Evolutionary conservation across 2,888 invertebrate species (phyloP).

Genomic region (Priocnemis perturbator): DNA sequence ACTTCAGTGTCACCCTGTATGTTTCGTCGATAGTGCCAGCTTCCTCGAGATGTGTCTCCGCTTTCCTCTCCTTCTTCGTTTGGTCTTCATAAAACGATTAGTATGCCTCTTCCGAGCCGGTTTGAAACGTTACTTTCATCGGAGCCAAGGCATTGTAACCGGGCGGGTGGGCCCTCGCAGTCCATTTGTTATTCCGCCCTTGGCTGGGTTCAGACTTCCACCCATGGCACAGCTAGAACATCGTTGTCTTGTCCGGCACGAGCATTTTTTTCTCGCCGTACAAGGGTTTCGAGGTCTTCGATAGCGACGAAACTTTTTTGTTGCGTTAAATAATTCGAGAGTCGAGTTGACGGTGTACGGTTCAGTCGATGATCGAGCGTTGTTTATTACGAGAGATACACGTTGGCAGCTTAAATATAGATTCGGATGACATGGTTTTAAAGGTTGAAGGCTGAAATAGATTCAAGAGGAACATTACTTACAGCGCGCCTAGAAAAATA

Average conservation of each 20-base stretch:
- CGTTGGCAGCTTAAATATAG: too few relatives aligned
- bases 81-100: slow-evolving; percentile 53
- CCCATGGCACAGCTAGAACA: slow-evolving; percentile 40
- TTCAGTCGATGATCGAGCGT: too few relatives aligned
- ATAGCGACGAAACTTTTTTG: too few relatives aligned
- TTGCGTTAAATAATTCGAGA: too few relatives aligned
- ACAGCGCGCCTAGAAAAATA: too few relatives aligned
- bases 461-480: too few relatives aligned
- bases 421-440: too few relatives aligned
- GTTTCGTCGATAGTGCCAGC: slow-evolving; percentile 22
- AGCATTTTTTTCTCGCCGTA: slow-evolving; percentile 21
- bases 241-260: slow-evolving; percentile 11
- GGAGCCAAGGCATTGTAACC: slow-evolving; percentile 43
- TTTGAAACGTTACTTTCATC: slow-evolving; percentile 51
- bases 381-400: too few relatives aligned
- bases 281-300: background rate
- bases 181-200: slow-evolving; percentile 62
- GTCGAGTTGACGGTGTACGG: too few relatives aligned
- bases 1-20: slow-evolving; percentile 12
- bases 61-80: slow-evolving; percentile 30
- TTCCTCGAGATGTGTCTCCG: slow-evolving; percentile 2
- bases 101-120: slow-evolving; percentile 51
- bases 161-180: slow-evolving; percentile 49
- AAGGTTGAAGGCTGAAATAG: too few relatives aligned
- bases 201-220: slow-evolving; percentile 48